These are phyloP conservation scores for Drosophila bocki DNA, from an alignment of 1,140 invertebrate genomes.

Conservation along the genomic window DNA sequence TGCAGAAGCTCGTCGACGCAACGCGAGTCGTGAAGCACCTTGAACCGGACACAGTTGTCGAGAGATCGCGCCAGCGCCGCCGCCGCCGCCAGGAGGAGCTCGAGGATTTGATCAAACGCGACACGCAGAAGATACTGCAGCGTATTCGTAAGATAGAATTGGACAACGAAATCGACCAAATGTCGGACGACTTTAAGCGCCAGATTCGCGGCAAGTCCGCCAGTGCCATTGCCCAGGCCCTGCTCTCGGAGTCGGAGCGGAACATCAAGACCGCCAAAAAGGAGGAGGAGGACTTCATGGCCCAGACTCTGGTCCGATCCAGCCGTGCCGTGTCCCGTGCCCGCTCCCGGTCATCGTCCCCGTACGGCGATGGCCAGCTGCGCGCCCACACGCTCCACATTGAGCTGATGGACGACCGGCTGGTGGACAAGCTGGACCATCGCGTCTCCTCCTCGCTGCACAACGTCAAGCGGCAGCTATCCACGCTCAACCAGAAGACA, in stretches of 20 bases:
- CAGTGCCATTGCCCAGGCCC: conserved; percentile 89
- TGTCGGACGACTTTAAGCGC: conserved; percentile 86
- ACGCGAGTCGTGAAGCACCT: conserved; percentile 89
- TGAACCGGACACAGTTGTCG: conserved; percentile 86
- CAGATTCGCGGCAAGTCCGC: conserved; percentile 90
- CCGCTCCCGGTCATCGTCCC: conserved; percentile 63
- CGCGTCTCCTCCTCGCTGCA: conserved; percentile 81
- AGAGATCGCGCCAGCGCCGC: conserved; percentile 86
- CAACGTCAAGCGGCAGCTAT: conserved; percentile 82
- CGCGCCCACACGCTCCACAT: conserved; percentile 74
- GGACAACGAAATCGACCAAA: conserved; percentile 83
- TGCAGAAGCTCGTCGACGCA: conserved; percentile 88
- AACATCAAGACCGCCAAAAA: conserved; percentile 86
- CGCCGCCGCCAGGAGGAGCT: conserved; percentile 86
- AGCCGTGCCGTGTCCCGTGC: conserved; percentile 73
- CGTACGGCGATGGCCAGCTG: conserved; percentile 44
- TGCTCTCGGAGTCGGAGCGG: conserved; percentile 87
- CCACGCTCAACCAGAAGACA: conserved; percentile 76
- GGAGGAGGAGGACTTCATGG: conserved; percentile 77
- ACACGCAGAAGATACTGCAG: conserved; percentile 85
- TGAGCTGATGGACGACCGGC: conserved; percentile 80
- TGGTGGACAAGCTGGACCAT: conserved; percentile 82
- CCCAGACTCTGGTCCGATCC: conserved; percentile 68
- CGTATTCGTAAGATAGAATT: conserved; percentile 80
- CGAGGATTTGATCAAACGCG: conserved; percentile 84